These are phyloP conservation scores for Apodemus speciosus DNA, from an alignment of 2,113 vertebrate species.

Conservation along the genomic window DNA sequence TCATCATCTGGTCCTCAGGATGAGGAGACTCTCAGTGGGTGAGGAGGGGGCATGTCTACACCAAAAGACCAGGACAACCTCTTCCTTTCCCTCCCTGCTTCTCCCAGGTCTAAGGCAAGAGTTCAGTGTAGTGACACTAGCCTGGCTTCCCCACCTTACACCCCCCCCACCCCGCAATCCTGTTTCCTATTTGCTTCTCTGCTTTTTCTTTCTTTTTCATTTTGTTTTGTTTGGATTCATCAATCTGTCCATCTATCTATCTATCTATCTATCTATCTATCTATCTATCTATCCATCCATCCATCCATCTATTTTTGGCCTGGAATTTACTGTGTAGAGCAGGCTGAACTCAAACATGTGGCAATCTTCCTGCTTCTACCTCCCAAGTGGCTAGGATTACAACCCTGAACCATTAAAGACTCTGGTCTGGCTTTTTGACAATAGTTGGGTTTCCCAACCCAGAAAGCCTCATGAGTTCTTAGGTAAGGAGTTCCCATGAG, in stretches of 20 bases:
- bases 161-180: too few species aligned
- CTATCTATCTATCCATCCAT: too few species aligned
- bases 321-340: not conserved
- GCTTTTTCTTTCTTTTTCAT: not conserved
- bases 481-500: not conserved
- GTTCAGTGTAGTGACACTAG: not conserved
- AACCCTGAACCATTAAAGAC: not conserved
- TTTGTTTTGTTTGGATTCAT: not conserved
- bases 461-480: not conserved
- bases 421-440: not conserved
- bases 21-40: not conserved
- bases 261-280: too few species aligned
- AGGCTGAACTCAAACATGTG: not conserved
- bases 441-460: not conserved
- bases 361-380: not conserved
- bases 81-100: not conserved
- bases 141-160: not conserved
- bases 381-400: not conserved
- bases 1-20: not conserved
- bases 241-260: too few species aligned
- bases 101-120: not conserved
- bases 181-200: not conserved
- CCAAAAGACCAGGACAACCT: not conserved
- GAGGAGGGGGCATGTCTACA: too few species aligned
- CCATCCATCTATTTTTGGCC: not conserved